Conservation (phyloP, 2,888 invertebrate genomes). For the Erpobdella octoculata region DNA sequence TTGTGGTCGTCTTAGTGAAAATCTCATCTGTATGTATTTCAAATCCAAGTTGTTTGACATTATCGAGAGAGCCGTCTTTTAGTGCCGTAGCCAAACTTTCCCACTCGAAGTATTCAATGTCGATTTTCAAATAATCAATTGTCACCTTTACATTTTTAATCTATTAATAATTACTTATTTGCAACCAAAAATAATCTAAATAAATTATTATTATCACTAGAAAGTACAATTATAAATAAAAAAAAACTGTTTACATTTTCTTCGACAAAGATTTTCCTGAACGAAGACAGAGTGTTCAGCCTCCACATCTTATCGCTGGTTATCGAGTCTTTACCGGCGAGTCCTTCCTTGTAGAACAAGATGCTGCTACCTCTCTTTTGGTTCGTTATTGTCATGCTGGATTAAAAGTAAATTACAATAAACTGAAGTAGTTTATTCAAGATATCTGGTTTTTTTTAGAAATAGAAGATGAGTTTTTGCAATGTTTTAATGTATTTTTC, state of each 20-base stretch:
- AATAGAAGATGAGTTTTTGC: too few relatives aligned
- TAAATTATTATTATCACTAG: too few relatives aligned
- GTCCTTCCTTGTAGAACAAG: conserved; percentile 18
- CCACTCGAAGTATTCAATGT: conserved; percentile 37
- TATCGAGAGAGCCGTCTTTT: conserved; percentile 26
- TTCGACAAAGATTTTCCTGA: background rate
- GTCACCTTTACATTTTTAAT: too few relatives aligned
- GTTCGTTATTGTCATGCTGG: conserved; percentile 19
- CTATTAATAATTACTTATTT: too few relatives aligned
- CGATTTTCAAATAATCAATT: conserved; percentile 36
- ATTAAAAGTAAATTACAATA: too few relatives aligned
- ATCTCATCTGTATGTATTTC: conserved; percentile 35
- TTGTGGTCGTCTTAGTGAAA: conserved; percentile 12
- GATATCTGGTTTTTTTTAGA: too few relatives aligned
- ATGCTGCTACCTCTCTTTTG: background rate
- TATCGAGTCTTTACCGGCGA: background rate
- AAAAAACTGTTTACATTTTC: too few relatives aligned
- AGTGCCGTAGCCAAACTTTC: conserved; percentile 24
- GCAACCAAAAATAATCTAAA: too few relatives aligned
- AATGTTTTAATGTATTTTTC: too few relatives aligned
- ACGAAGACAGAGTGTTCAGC: background rate
- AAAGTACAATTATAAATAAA: too few relatives aligned
- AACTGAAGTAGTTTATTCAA: too few relatives aligned
- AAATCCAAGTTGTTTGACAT: conserved; percentile 36
- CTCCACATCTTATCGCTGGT: conserved; percentile 11